Evolutionary conservation across 2,888 invertebrate species (phyloP), one percentile per base, ranked within the genome.

Genomic region (Pandemis heparana): DNA sequence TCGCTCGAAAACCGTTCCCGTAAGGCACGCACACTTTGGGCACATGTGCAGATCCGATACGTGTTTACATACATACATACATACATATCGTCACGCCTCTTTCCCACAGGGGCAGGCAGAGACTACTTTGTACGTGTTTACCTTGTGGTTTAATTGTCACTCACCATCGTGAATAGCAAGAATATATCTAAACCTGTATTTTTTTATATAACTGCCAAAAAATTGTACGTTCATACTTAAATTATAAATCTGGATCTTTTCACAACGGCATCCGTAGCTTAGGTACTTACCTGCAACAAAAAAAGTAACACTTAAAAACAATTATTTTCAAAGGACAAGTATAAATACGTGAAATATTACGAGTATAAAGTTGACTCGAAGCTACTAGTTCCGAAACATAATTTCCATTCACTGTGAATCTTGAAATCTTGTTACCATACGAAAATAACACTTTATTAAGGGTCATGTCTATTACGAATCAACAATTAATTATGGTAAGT

Each of bases 211-310:
- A 32, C 23, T 32, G 23, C 23, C 3, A 32, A 9, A 1, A 41
- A 9, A 41, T n/a, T 23, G 10, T 23, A 56, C 10, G 56, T 60
- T n/a, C 39, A 32, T 39, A 60, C 56, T 10, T 7, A 53, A 51
- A 56, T 56, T 56, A 18, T 1, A 18, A 16, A n/a, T 18, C 51
- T 9, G 51, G 51, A 53, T 53, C 8, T 8, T 16, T 51, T 5
- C 6, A 1, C 16, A 51, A 51, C 56, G 5, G 12, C 53, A 9
- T 9, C 16, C 23, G 23, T 32, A 32, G 23, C 3, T 32, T 32
- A 2, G 64, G n/a, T 77, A 78, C 78, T 65, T 79, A 79, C 78
- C 78, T 79, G 79, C 51, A 78, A 79, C 75, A 71, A 75, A 67
- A 74, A 68, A 68, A 74, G 12, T 32, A 53, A n/a, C 56, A 61